Evolutionary conservation across 2,888 invertebrate species (phyloP).

Genomic region (Amaurobius ferox): DNA sequence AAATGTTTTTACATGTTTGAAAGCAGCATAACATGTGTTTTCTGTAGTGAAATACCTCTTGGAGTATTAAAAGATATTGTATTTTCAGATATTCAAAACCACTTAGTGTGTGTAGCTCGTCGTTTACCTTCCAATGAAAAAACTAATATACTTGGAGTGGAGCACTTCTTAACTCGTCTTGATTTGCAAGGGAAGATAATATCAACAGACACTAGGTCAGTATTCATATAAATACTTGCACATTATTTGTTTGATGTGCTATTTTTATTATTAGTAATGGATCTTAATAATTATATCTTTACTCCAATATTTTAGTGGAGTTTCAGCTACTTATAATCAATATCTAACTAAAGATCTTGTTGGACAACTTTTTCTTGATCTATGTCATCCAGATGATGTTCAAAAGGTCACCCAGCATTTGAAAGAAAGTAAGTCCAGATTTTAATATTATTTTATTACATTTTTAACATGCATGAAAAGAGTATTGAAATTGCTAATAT

Average conservation of each 20-base stretch:
- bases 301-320: conserved; percentile 43
- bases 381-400: conserved; percentile 90
- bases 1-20: no score
- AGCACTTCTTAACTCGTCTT: conserved; percentile 94
- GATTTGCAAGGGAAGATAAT: conserved; percentile 91
- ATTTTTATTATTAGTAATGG: no score
- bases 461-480: no score
- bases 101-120: conserved; percentile 85
- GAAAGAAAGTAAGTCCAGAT: conserved; percentile 82
- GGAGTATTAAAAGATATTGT: no score
- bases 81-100: conserved; percentile 78
- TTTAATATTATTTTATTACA: background rate
- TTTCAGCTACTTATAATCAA: conserved; percentile 71
- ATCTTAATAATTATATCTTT: no score
- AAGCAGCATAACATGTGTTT: no score
- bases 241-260: no score
- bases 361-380: conserved; percentile 87
- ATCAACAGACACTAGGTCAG: conserved; percentile 80
- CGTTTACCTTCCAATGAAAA: conserved; percentile 84
- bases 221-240: no score
- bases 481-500: no score
- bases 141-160: conserved; percentile 79
- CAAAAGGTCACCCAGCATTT: conserved; percentile 87
- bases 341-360: conserved; percentile 79
- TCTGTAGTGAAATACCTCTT: no score